phyloP scores from a whole-genome alignment of 2,797 vertebrate genomes.

The Moxostoma hubbsi region DNA sequence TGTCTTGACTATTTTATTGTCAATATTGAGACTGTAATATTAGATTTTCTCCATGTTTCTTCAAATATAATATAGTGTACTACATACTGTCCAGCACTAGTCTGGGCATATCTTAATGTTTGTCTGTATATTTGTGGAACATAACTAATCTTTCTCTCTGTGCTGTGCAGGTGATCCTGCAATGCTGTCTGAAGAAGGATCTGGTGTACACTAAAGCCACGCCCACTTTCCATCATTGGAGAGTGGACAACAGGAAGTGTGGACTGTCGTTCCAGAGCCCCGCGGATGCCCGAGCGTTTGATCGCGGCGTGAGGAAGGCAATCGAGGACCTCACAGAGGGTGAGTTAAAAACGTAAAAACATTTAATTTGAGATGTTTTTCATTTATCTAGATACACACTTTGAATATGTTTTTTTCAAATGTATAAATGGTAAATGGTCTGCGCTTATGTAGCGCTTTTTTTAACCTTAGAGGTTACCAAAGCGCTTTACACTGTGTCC shows the following conservation, averaged over 20 bases:
- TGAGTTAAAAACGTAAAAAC: conserved; percentile 59
- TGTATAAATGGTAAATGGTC: no score
- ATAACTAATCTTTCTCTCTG: conserved; percentile 19
- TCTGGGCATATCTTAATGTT: background rate
- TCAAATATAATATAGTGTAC: background rate
- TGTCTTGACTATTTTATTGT: no score
- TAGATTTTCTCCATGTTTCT: no score
- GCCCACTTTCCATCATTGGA: conserved; percentile 97
- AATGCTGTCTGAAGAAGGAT: conserved; percentile 94
- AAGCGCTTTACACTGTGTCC: no score
- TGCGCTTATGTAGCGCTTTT: no score
- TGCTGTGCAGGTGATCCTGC: conserved; percentile 86
- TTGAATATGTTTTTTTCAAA: background rate
- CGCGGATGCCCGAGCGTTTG: conserved; percentile 90
- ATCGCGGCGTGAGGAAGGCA: conserved; percentile 93
- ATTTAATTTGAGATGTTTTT: no score
- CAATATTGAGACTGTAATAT: no score
- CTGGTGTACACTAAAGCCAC: conserved; percentile 96
- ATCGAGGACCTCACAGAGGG: conserved; percentile 96
- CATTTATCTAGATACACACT: no score
- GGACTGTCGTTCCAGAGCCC: conserved; percentile 96
- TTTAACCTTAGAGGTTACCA: no score
- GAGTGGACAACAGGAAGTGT: conserved; percentile 93
- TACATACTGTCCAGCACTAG: background rate
- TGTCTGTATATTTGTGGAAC: background rate